These are phyloP conservation scores for Loxodonta africana DNA, from an alignment of 2,113 vertebrate species.

Conservation along the genomic window DNA sequence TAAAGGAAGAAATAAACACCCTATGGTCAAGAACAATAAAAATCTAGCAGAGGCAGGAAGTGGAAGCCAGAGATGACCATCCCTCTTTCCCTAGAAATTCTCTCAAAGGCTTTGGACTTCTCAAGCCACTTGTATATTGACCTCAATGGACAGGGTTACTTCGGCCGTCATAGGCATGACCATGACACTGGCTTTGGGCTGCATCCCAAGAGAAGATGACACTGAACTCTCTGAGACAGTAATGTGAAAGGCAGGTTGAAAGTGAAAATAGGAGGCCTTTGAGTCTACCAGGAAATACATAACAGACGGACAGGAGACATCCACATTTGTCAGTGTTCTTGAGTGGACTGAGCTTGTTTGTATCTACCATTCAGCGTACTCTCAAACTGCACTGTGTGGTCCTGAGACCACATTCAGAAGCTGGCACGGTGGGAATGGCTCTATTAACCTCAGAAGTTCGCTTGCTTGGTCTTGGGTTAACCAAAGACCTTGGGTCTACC, in stretches of 20 bases:
- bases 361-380: not conserved
- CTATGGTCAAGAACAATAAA: not conserved
- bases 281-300: not conserved
- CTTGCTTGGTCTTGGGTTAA: not conserved
- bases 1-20: not conserved
- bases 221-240: not conserved
- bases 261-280: not conserved
- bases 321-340: not conserved
- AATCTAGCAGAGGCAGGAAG: not conserved
- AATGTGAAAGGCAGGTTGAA: not conserved
- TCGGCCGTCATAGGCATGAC: rapidly evolving
- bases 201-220: not conserved
- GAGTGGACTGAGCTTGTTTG: not conserved
- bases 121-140: not conserved
- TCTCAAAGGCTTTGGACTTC: not conserved
- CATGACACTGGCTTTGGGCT: not conserved
- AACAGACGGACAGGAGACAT: not conserved
- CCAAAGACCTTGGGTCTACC: not conserved
- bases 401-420: not conserved
- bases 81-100: not conserved
- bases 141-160: not conserved
- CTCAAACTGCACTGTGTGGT: not conserved
- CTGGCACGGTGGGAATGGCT: not conserved
- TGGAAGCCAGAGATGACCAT: not conserved
- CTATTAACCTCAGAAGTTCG: not conserved